Percentiles rank a stretch among this genome's conserved stretches.
Conservation (phyloP, 2,797 vertebrate genomes). For the Aulostomus chinensis region DNA sequence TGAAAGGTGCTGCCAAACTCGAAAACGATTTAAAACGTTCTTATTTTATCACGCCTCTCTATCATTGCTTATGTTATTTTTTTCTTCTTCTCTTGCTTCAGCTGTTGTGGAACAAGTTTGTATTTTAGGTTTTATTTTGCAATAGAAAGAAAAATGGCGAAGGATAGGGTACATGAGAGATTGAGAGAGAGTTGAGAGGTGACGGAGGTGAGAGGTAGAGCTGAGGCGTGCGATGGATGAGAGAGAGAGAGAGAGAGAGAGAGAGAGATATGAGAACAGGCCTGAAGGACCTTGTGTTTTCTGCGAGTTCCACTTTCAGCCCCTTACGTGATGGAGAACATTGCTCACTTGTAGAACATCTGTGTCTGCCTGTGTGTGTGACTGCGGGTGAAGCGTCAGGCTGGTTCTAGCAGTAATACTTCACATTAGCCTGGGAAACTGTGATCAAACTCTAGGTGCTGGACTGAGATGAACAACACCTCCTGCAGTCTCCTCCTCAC, state of each 20-base stretch:
- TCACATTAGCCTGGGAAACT: constrained; percentile 23
- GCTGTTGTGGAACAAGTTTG: constrained; percentile 36
- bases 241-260: constrained; percentile 51
- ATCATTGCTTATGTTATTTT: constrained; percentile 29
- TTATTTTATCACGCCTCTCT: constrained; percentile 9
- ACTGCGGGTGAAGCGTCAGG: constrained; percentile 23
- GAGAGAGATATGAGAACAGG: constrained; percentile 51
- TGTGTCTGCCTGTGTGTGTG: constrained; percentile 25
- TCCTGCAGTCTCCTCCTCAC: no score
- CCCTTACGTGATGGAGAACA: constrained; percentile 49
- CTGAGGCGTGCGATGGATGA: constrained; percentile 65
- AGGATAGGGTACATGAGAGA: constrained; percentile 43
- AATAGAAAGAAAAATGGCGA: constrained; percentile 21
- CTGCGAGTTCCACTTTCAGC: constrained; percentile 56
- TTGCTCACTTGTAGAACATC: constrained; percentile 37
- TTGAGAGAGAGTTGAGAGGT: constrained; percentile 27
- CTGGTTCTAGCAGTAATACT: constrained; percentile 12
- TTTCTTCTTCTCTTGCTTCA: constrained; percentile 12
- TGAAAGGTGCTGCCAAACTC: constrained; percentile 1
- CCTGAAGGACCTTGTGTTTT: constrained; percentile 64
- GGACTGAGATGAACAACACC: no score
- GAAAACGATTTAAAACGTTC: constrained; percentile 7
- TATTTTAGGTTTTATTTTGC: no score
- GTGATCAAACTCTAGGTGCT: constrained; percentile 16
- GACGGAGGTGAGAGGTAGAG: constrained; percentile 59